Evolutionary conservation across 2,888 invertebrate species (phyloP).

Genomic region (Synergus umbraculus): DNA sequence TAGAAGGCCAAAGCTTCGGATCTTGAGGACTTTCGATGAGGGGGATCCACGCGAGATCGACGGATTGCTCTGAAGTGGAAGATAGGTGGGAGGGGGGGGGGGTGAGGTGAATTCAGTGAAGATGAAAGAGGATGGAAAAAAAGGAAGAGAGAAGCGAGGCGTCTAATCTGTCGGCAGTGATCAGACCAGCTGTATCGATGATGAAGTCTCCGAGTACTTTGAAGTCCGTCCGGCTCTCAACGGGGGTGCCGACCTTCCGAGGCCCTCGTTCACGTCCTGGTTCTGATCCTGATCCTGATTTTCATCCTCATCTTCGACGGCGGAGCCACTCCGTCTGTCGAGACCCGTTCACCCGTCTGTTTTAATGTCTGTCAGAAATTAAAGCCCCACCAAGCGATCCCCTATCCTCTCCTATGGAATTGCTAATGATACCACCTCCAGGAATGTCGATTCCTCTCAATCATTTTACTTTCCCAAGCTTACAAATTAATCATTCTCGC

Average conservation of each 20-base stretch:
- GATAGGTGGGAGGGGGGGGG: slow-evolving; percentile 3
- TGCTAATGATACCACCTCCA: slow-evolving; percentile 47
- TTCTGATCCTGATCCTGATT: slow-evolving; percentile 70
- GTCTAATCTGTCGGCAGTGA: slow-evolving; percentile 76
- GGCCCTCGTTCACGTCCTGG: slow-evolving; percentile 57
- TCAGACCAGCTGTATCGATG: slow-evolving; percentile 75
- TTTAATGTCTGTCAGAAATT: slow-evolving; percentile 73
- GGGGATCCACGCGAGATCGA: slow-evolving; percentile 26
- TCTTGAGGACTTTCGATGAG: slow-evolving; percentile 27
- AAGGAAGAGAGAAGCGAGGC: slow-evolving; percentile 64
- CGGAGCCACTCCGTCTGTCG: slow-evolving; percentile 67
- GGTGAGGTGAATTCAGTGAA: slow-evolving; percentile 26
- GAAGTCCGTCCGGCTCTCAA: slow-evolving; percentile 72
- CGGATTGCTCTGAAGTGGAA: slow-evolving; percentile 35
- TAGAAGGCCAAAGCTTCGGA: slow-evolving; percentile 9
- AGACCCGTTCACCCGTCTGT: slow-evolving; percentile 63
- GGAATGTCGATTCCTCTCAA: slow-evolving; percentile 36
- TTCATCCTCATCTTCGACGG: slow-evolving; percentile 58
- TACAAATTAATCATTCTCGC: neutral
- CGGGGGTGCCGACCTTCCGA: slow-evolving; percentile 70
- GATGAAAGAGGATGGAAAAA: slow-evolving; percentile 52
- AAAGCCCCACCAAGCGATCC: slow-evolving; percentile 56
- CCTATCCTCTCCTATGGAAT: slow-evolving; percentile 36
- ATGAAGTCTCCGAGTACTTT: slow-evolving; percentile 75
- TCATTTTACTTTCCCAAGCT: slow-evolving; percentile 21